Percentiles rank a stretch among this genome's conserved stretches.
phyloP scores from a whole-genome alignment of 2,113 vertebrate species.

The Verasper variegatus region DNA sequence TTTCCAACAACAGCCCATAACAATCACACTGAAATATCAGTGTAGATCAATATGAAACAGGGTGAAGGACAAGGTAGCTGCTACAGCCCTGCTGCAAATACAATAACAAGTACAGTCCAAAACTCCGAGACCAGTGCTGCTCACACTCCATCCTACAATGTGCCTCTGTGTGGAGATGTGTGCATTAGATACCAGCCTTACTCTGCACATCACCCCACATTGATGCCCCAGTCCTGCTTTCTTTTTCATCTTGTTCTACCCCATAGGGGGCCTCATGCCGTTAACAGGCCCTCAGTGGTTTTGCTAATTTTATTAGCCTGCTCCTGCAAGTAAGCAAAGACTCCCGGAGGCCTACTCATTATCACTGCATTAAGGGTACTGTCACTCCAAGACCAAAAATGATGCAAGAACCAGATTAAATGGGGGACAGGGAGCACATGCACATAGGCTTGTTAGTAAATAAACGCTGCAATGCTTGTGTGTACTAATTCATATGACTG shows the following conservation, averaged over 20 bases:
- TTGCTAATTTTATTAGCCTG: slow-evolving; percentile 68
- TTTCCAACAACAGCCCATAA: neutral
- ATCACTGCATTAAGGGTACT: slow-evolving; percentile 57
- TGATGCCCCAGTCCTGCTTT: slow-evolving; percentile 13
- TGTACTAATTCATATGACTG: neutral
- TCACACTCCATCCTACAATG: neutral
- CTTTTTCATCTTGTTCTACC: slow-evolving; percentile 44
- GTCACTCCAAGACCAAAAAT: slow-evolving; percentile 50
- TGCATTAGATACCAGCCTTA: slow-evolving; percentile 5
- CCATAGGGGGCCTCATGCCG: slow-evolving; percentile 27
- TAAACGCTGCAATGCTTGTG: neutral
- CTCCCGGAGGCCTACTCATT: slow-evolving; percentile 68
- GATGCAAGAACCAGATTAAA: slow-evolving; percentile 48
- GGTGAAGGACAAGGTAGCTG: neutral
- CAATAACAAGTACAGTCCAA: neutral
- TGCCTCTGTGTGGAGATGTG: neutral
- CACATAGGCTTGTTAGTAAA: neutral
- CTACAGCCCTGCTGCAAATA: neutral
- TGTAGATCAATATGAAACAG: slow-evolving; percentile 1
- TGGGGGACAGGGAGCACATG: neutral
- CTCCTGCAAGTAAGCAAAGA: slow-evolving; percentile 65
- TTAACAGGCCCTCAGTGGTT: slow-evolving; percentile 54
- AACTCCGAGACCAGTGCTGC: neutral
- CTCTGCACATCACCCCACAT: slow-evolving; percentile 20
- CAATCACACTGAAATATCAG: neutral